phyloP scores from a whole-genome alignment of 2,113 vertebrate species.

The Equus przewalskii region DNA sequence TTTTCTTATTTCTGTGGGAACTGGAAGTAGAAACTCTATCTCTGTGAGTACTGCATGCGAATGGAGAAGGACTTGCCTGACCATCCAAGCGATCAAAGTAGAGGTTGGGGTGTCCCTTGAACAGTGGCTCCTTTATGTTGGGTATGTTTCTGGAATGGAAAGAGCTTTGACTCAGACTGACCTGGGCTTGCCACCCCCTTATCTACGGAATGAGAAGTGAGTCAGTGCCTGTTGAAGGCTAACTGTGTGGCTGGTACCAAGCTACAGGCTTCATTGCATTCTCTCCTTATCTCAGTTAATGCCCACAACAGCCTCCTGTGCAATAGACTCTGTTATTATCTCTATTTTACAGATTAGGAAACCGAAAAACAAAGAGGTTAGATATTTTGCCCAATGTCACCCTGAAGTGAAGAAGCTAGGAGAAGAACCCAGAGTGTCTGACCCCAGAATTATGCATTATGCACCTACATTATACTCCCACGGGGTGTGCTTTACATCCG shows the following conservation, averaged over 20 bases:
- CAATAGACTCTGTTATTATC: not conserved
- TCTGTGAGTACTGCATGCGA: not conserved
- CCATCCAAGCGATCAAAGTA: not conserved
- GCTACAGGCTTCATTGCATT: not conserved
- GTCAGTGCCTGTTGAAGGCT: not conserved
- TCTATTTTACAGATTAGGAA: not conserved
- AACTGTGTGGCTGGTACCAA: not conserved
- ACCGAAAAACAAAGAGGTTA: not conserved
- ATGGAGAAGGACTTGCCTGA: not conserved
- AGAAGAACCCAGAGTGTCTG: not conserved
- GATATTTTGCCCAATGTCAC: not conserved
- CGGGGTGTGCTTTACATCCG: not conserved
- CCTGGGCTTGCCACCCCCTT: not conserved
- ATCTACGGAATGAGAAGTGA: not conserved
- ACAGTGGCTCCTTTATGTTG: not conserved
- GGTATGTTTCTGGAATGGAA: not conserved
- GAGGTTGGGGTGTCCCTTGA: not conserved
- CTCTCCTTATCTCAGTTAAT: not conserved
- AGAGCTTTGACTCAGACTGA: not conserved
- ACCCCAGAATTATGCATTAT: not conserved
- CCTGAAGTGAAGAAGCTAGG: not conserved
- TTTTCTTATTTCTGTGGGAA: not conserved
- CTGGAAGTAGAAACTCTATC: not conserved
- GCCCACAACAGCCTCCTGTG: not conserved
- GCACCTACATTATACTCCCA: not conserved